Evolutionary conservation across 2,797 vertebrate species (phyloP).

Genomic region (Scolopax rusticola): DNA sequence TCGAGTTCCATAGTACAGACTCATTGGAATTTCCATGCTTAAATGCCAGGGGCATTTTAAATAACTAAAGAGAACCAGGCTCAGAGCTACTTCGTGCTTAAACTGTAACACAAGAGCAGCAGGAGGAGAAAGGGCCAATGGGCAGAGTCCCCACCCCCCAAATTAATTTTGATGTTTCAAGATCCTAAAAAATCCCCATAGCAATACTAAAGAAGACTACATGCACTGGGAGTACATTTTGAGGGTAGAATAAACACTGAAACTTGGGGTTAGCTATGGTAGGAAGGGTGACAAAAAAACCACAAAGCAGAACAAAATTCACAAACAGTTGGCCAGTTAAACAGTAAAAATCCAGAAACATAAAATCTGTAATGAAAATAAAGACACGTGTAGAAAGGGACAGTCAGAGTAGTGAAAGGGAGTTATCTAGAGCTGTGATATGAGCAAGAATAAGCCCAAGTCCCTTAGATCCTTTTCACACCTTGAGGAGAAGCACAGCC

Average conservation of each 20-base stretch:
- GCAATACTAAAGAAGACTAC: background rate
- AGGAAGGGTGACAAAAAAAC: background rate
- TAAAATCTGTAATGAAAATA: background rate
- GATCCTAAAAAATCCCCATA: background rate
- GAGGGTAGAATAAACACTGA: background rate
- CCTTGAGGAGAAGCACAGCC: background rate
- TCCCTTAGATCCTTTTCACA: background rate
- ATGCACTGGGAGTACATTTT: background rate
- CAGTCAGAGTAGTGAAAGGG: background rate
- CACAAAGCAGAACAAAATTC: background rate
- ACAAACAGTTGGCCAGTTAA: background rate
- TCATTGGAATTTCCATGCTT: background rate
- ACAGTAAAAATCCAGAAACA: background rate
- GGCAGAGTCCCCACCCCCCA: background rate
- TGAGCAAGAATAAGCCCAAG: background rate
- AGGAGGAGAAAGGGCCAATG: background rate
- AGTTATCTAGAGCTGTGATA: background rate
- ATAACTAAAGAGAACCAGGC: background rate
- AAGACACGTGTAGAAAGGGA: background rate
- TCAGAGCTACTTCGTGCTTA: background rate
- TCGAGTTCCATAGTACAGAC: background rate
- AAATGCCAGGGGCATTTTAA: background rate
- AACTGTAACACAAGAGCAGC: background rate
- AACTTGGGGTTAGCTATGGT: background rate
- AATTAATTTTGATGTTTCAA: background rate